Evolutionary conservation across 2,888 invertebrate species (phyloP), one percentile per base, ranked within the genome.

Genomic region (Tenthredo mesomela): DNA sequence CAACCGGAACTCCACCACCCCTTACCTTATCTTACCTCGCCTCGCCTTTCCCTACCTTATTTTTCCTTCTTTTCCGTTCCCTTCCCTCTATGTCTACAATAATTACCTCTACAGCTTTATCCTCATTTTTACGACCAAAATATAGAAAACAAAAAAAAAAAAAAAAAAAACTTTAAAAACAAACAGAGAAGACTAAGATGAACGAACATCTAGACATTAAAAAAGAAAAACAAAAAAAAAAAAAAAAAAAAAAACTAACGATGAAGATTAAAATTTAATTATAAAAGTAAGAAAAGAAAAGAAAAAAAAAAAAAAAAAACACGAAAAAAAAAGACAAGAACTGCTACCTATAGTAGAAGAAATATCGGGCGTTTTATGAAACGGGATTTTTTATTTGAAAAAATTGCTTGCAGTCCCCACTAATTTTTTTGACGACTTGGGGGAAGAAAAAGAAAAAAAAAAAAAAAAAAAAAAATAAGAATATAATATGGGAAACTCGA

Each of bases 51-150:
- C 37, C 2, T 70, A 4, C n/a, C n/a, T 29, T 37, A 15, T 9
- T 9, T 25, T 12, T 12, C 25, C 21, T 61, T 61, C 25, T 25
- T 21, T 25, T 4, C 7, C 61, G 1, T 70, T 70, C 70, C 37
- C 37, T 37, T 70, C 15, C 33, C 67, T 37, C 18, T 70, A 37
- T 70, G 18, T 70, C 70, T 70, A 70, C 18, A 70, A 37, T 33
- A 37, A 70, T 37, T 70, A 61, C 70, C 37, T 70, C 70, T 67
- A 18, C 67, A 67, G 67, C 67, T 70, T 70, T 70, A 37, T 70
- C 70, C 37, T 70, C 70, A 33, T 70, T 33, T 70, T 70, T 37
- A 70, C 70, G 70, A 61, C 61, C 61, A 61, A 61, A 61, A 61
- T 61, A 61, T 21, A 21, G 12, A 61, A 61, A 61, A 61, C 25